phyloP scores from a whole-genome alignment of 2,888 invertebrate species.

The Colletes collaris region DNA sequence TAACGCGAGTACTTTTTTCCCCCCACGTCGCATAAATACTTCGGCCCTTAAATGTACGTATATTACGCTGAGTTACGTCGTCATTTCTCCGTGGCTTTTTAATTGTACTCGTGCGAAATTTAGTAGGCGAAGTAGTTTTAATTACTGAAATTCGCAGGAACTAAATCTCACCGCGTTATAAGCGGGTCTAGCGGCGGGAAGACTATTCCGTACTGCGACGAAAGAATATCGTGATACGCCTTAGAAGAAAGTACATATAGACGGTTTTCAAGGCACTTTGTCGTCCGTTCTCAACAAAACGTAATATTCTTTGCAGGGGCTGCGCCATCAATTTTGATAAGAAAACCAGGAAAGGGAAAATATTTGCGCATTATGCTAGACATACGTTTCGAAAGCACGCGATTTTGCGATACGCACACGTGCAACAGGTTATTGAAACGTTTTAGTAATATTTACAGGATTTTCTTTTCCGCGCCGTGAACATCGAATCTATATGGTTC shows the following conservation, averaged over 20 bases:
- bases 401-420: conserved; percentile 21
- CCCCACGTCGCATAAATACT: conserved; percentile 17
- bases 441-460: conserved; percentile 13
- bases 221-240: neutral
- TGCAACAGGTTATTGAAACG: conserved; percentile 52
- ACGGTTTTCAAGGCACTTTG: conserved; percentile 29
- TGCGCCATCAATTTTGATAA: conserved; percentile 33
- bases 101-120: conserved; percentile 28
- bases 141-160: conserved; percentile 21
- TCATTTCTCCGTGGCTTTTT: conserved; percentile 35
- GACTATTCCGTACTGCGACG: neutral
- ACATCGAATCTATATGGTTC: neutral
- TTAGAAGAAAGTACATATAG: neutral
- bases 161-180: conserved; percentile 14
- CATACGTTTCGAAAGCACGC: conserved; percentile 22
- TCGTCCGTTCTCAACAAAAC: conserved; percentile 20
- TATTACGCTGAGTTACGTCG: conserved; percentile 20
- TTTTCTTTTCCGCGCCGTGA: neutral
- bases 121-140: conserved; percentile 31
- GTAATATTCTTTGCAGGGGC: conserved; percentile 46
- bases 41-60: neutral
- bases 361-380: conserved; percentile 31
- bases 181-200: no score
- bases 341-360: conserved; percentile 27
- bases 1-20: conserved; percentile 4